A percentile compares a stretch with the other conserved stretches of the same genome.
These are phyloP conservation scores for Drosophila sechellia DNA, from an alignment of 1,140 invertebrate genomes.

Conservation along the genomic window DNA sequence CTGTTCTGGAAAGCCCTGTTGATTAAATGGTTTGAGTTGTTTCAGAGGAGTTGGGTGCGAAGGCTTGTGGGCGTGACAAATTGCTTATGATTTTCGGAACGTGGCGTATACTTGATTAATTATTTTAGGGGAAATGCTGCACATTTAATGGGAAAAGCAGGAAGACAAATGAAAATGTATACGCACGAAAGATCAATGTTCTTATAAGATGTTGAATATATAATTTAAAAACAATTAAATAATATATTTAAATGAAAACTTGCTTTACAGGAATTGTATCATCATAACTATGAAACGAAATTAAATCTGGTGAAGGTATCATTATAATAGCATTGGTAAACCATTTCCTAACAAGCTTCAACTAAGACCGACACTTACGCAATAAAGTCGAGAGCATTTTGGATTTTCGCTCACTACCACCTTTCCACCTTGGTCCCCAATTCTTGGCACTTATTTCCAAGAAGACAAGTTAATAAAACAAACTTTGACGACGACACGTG, in stretches of 20 bases:
- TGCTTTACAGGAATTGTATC: too few relatives aligned
- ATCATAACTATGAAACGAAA: neutral
- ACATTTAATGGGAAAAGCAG: neutral
- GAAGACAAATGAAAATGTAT: neutral
- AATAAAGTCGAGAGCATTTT: slow-evolving; percentile 14
- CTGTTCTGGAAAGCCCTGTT: slow-evolving; percentile 1
- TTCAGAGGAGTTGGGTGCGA: neutral
- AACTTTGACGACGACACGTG: slow-evolving; percentile 72
- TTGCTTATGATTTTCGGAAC: neutral
- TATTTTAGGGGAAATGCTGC: neutral
- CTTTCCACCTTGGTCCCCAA: neutral
- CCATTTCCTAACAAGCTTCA: neutral
- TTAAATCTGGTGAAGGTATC: neutral
- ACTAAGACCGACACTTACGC: neutral
- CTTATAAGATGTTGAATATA: too few relatives aligned
- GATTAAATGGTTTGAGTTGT: slow-evolving; percentile 2
- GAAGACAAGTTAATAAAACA: slow-evolving; percentile 73
- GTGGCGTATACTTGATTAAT: slow-evolving; percentile 12
- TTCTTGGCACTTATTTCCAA: slow-evolving; percentile 5
- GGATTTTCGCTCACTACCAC: neutral
- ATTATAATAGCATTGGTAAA: neutral
- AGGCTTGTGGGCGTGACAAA: slow-evolving; percentile 27
- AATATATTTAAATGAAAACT: too few relatives aligned
- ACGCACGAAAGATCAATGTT: too few relatives aligned
- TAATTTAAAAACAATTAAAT: too few relatives aligned